phyloP scores from a whole-genome alignment of 2,113 vertebrate species.

The Perca flavescens region DNA sequence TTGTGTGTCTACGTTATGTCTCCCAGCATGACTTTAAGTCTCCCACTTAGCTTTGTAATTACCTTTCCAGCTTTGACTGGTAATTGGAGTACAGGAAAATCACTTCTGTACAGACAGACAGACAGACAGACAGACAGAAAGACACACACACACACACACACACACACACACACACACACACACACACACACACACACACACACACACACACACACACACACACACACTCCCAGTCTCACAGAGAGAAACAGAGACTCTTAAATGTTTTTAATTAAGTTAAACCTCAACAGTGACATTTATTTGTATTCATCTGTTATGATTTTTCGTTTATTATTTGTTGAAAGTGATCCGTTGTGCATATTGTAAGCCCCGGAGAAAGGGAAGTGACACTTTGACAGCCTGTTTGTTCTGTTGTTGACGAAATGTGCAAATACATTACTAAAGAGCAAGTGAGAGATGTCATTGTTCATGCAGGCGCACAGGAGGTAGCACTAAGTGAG shows the following conservation, averaged over 20 bases:
- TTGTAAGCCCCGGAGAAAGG: neutral
- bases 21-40: conserved; percentile 66
- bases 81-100: conserved; percentile 68
- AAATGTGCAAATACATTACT: conserved; percentile 22
- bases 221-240: conserved; percentile 22
- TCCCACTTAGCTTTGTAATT: conserved; percentile 72
- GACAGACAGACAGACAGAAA: conserved; percentile 35
- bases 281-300: conserved; percentile 42
- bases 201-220: conserved; percentile 32
- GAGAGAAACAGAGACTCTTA: conserved; percentile 11
- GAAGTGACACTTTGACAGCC: conserved; percentile 47
- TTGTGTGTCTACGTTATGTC: conserved; percentile 40
- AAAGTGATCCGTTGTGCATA: conserved; percentile 22
- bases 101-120: conserved; percentile 26
- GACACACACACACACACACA: conserved; percentile 37
- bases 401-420: conserved; percentile 22
- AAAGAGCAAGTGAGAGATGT: conserved; percentile 22
- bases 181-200: conserved; percentile 35
- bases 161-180: conserved; percentile 34
- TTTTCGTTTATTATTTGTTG: conserved; percentile 34
- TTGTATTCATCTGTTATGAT: conserved; percentile 34
- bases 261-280: conserved; percentile 58
- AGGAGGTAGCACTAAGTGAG: neutral
- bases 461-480: conserved; percentile 16
- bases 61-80: conserved; percentile 67